phyloP scores from a whole-genome alignment of 1,140 invertebrate genomes.

The Habropoda laboriosa region DNA sequence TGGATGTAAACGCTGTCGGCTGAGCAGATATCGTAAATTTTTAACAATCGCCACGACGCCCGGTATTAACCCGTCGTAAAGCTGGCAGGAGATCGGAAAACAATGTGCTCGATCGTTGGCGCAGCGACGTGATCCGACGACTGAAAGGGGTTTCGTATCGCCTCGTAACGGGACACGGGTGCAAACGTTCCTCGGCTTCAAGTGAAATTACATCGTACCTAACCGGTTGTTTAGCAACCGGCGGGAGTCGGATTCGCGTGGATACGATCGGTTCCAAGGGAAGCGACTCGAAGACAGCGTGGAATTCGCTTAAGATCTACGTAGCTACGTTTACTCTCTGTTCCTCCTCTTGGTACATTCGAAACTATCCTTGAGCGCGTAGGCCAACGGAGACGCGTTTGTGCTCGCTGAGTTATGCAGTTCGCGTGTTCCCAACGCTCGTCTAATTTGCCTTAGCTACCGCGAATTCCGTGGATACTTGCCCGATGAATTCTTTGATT shows the following conservation, averaged over 20 bases:
- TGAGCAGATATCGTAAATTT: slow-evolving; percentile 26
- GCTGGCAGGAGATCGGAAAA: slow-evolving; percentile 15
- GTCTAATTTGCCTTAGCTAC: slow-evolving; percentile 61
- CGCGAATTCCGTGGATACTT: slow-evolving; percentile 47
- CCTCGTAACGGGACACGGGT: neutral
- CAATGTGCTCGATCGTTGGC: slow-evolving; percentile 18
- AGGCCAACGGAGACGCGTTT: slow-evolving; percentile 27
- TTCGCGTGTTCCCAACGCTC: slow-evolving; percentile 50
- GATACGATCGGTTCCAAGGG: slow-evolving; percentile 63
- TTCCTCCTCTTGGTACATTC: slow-evolving; percentile 44
- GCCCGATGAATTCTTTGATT: slow-evolving; percentile 20
- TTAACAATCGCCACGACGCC: neutral
- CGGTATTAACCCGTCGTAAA: slow-evolving; percentile 20
- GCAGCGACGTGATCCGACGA: slow-evolving; percentile 10
- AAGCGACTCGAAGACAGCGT: slow-evolving; percentile 36
- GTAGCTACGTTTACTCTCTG: slow-evolving; percentile 46
- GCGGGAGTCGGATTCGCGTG: slow-evolving; percentile 48
- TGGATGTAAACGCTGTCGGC: slow-evolving; percentile 3
- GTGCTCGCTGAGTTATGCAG: slow-evolving; percentile 56
- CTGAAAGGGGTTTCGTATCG: neutral
- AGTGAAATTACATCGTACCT: slow-evolving; percentile 42
- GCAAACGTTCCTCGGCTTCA: neutral
- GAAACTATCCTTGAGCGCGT: slow-evolving; percentile 53
- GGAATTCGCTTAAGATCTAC: slow-evolving; percentile 65
- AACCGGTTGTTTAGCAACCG: neutral